Evolutionary conservation across 2,888 invertebrate species (phyloP), one percentile per base, ranked within the genome.

Genomic region (Tillus elongatus): DNA sequence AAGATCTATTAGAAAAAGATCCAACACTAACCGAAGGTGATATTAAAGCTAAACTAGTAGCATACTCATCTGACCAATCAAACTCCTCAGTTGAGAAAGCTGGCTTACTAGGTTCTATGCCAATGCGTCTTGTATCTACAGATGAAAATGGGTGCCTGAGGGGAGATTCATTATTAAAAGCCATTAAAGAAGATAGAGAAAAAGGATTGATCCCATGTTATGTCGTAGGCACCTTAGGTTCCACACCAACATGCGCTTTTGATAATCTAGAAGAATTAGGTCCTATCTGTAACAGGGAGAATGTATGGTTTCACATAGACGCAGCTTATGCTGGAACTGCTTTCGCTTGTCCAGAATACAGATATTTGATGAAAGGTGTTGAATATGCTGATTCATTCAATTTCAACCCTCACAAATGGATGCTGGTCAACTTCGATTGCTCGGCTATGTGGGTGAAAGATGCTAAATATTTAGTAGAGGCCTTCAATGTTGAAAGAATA

Each of bases 291-390:
- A 70, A 77, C 29, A 66, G 75, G 51, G 70, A 79, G 47, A 68
- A 77, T 15, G 65, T 95, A 1, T 97, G 96, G 96, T 68, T 95
- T 10, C 97, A 97, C 59, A 79, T 96, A 1, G 97, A 97, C 58
- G 96, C 95, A 1, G 96, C 96, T 0, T 98, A 97, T 60, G 96
- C 96, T 2, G 88, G 96, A 1, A 78, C 85, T 3, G 90, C 91
- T 1, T 84, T 96, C 53, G 77, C 88, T 33, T 89, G 96, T 54
- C 92, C 93, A 0, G 97, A 97, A 66, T 90, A 82, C 61, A 77
- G 86, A 35, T 70, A 83, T 30, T 32, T 42, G 12, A 51, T 51
- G 47, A 71, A 72, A 36, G 88, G 88, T 1, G 63, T 88, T 2
- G 78, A 96, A 63, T 74, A 75, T 37, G 86, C 82, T 0, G 86